phyloP scores from a whole-genome alignment of 2,888 invertebrate genomes.

The Meiosimyza decipiens region DNA sequence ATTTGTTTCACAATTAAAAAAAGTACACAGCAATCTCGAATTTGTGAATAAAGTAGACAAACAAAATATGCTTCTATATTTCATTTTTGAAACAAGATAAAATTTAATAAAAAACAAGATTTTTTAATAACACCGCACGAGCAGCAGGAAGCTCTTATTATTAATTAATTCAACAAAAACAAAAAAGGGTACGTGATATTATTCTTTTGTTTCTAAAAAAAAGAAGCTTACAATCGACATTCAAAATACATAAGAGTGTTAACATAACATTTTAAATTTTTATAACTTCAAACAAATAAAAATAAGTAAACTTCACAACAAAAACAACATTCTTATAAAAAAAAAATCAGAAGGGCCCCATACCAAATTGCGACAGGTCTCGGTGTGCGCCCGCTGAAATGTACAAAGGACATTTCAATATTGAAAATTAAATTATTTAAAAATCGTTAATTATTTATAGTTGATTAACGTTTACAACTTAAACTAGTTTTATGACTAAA shows the following conservation, averaged over 20 bases:
- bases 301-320: constrained; percentile 24
- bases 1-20: not conserved
- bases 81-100: constrained; percentile 32
- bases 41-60: constrained; percentile 15
- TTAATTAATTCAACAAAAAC: not conserved
- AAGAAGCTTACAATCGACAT: constrained; percentile 11
- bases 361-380: constrained; percentile 68
- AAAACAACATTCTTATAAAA: constrained; percentile 29
- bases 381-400: constrained; percentile 66
- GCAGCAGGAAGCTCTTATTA: constrained; percentile 30
- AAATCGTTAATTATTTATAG: too few relatives aligned
- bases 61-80: constrained; percentile 1
- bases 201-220: not conserved
- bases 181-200: not conserved
- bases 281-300: constrained; percentile 22
- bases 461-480: not conserved
- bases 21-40: constrained; percentile 39
- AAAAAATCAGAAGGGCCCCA: constrained; percentile 51
- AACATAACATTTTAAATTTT: constrained; percentile 18
- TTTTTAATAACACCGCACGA: constrained; percentile 29
- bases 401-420: constrained; percentile 14
- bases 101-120: constrained; percentile 32
- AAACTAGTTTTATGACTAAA: not conserved
- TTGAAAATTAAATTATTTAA: too few relatives aligned
- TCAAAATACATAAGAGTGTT: constrained; percentile 2